Base-by-base conservation (phyloP, 2,888 invertebrate species). In the Athalia circularis region DNA sequence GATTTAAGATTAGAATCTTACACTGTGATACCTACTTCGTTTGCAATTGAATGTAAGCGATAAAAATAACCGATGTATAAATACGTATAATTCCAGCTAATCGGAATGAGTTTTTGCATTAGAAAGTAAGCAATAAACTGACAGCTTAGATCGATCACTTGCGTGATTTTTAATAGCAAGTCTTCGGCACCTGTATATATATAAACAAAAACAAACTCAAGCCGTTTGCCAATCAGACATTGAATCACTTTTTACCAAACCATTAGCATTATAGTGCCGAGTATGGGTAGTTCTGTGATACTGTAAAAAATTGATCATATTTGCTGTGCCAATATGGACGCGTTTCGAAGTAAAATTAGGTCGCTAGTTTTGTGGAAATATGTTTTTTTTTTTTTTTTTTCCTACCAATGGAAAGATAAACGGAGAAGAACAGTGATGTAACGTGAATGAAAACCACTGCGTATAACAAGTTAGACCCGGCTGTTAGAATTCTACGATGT, bases 401-500 rank as follows among this genome's bases (percentile, higher is more conserved):
- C n/a, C n/a, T n/a, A n/a, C n/a, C 4, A 65, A 9, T 43, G 9
- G 11, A 13, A 50, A 52, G 9, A 7, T 29, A 43, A 50, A 47
- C 67, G 9, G 6, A 29, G 48, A 67, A 9, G 2, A 67, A 67
- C 7, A 13, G 13, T 9, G 11, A 50, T 15, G 5, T 54, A 54
- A 54, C 13, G n/a, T 8, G 11, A 13, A 47, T 75, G 75, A 75
- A 62, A 75, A 75, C 75, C 75, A 75, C 75, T 70, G 61, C 54
- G 8, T 50, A 9, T 29, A 77, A 50, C 77, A 62, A 65, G 65
- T 77, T 65, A 52, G 62, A 70, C 47, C 65, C 50, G 74, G 48
- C 75, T 45, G 70, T 70, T 83, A 85, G 82, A 82, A 85, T 84
- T 84, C 84, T 80, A 84, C 82, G 83, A 82, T 81, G 83, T 83